Base-by-base conservation (phyloP, 2,888 invertebrate genomes). In the Tenthredo mesomela region DNA sequence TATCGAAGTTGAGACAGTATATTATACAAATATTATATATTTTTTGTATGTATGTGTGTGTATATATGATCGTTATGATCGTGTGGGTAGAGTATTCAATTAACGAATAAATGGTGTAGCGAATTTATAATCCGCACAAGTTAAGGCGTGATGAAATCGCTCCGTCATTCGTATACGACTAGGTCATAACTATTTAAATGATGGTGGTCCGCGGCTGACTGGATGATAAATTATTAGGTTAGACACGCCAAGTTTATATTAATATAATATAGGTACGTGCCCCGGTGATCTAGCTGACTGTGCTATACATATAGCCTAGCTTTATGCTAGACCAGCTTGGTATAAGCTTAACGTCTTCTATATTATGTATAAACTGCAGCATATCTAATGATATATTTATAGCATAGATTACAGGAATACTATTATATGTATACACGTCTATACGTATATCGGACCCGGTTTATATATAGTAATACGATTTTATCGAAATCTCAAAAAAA, bases 151-250 rank as follows among this genome's bases (percentile, higher is more conserved):
- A 92, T 90, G 90, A 90, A 92, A 91, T 91, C 89, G 87, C 90
- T 89, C 88, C 89, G 89, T 90, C 90, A 90, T 88, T 89, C 89
- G 47, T 21, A 83, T 84, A 71, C 85, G 85, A 90, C 88, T 90
- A 90, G 92, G 90, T 92, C 92, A 90, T 91, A 91, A 92, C 91
- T 92, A 90, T 92, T 93, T 92, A 92, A 92, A 91, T 89, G 89
- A 89, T 67, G 47, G 61, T 43, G n/a, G 18, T 47, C 29, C 65
- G 77, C 29, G 47, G 43, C 67, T 50, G 85, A 85, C 73, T 84
- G 88, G 88, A 89, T 87, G 89, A 90, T 90, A 90, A 92, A 92
- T 92, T 90, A 90, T 92, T 91, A 89, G 90, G 91, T 92, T 90
- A 91, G 92, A 92, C 92, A 92, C 89, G 90, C 90, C 90, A 88